Evolutionary conservation across 2,113 vertebrate species (phyloP).

Genomic region (Sterna hirundo): DNA sequence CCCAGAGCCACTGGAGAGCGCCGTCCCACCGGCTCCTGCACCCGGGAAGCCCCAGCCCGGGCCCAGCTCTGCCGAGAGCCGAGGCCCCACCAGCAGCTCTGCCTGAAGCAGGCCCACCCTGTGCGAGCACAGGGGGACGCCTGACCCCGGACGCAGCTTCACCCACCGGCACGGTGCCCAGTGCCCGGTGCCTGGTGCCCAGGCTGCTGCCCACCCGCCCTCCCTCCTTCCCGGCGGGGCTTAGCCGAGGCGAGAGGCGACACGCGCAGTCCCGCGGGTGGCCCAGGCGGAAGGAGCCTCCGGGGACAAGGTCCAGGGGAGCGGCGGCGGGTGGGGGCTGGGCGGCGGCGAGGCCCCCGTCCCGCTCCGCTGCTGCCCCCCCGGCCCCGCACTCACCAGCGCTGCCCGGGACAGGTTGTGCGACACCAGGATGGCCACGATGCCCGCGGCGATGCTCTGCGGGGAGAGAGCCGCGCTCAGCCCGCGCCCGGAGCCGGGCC

Average conservation of each 20-base stretch:
- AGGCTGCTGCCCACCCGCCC: neutral
- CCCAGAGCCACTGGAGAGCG: too few species aligned
- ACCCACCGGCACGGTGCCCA: accelerated
- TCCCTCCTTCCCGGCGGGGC: neutral
- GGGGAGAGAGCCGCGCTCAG: neutral
- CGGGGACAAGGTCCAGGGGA: constrained; percentile 10
- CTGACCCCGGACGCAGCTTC: neutral
- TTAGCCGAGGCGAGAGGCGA: too few species aligned
- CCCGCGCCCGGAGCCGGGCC: neutral
- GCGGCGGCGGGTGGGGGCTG: neutral
- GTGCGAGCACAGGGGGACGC: accelerated
- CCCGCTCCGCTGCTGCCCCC: neutral
- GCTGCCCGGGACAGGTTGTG: constrained; percentile 74
- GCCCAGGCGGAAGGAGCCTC: neutral
- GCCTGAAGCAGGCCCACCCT: neutral
- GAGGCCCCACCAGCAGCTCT: accelerated
- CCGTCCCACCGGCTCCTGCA: neutral
- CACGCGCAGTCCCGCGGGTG: neutral
- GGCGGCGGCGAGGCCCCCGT: neutral
- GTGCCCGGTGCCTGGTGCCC: neutral
- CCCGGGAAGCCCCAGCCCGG: neutral
- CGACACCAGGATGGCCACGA: constrained; percentile 87
- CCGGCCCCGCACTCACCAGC: constrained; percentile 59
- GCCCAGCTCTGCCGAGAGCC: accelerated
- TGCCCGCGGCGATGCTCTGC: constrained; percentile 86